phyloP scores from a whole-genome alignment of 2,888 invertebrate species.

The Tetranychus piercei region DNA sequence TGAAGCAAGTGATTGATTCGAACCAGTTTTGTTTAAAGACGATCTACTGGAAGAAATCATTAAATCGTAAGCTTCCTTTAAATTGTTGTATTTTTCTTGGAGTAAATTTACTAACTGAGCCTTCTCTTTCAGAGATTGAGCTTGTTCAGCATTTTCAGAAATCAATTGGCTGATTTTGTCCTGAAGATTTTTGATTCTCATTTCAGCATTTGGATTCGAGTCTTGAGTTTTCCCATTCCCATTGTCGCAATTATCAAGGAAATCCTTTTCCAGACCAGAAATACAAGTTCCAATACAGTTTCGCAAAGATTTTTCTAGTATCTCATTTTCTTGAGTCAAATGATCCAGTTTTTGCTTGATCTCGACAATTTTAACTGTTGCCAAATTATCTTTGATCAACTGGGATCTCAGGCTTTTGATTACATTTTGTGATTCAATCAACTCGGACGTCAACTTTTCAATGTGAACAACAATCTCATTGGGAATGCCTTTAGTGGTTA shows the following conservation, averaged over 20 bases:
- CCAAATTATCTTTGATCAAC: slow-evolving; percentile 6
- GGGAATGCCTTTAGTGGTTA: background rate
- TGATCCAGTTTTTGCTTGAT: slow-evolving; percentile 18
- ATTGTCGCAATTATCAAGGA: background rate
- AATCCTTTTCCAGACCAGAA: slow-evolving; percentile 10
- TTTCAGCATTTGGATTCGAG: background rate
- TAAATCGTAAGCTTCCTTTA: background rate
- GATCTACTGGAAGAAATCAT: background rate
- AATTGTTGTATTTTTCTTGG: background rate
- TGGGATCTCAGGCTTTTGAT: background rate
- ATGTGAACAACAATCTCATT: background rate
- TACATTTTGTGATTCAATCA: background rate
- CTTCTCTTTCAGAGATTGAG: background rate
- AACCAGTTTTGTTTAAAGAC: background rate
- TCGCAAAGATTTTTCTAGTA: slow-evolving; percentile 16
- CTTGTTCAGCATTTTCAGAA: background rate
- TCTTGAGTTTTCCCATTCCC: background rate
- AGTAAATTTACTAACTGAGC: background rate
- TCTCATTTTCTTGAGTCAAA: slow-evolving; percentile 19
- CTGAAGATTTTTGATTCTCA: background rate
- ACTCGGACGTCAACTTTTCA: background rate
- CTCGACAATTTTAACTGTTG: slow-evolving; percentile 11
- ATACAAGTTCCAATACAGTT: slow-evolving; percentile 17
- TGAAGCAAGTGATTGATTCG: background rate
- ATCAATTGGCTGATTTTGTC: background rate